Conservation (phyloP, 2,888 invertebrate species). For the Yponomeuta plumbellus region DNA sequence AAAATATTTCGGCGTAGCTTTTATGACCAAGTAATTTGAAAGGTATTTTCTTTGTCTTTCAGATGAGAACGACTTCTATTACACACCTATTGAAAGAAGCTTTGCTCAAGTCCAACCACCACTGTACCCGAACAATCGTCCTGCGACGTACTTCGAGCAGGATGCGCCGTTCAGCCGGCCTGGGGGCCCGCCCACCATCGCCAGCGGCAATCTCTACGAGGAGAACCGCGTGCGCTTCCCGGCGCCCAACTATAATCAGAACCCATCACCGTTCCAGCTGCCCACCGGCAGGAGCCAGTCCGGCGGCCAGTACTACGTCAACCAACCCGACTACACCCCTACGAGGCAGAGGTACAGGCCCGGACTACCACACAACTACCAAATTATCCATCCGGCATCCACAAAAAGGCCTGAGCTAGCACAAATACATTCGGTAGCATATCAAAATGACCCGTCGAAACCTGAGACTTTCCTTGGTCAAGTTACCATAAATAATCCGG, state of each 20-base stretch:
- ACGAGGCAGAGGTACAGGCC: slow-evolving; percentile 62
- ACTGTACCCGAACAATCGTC: slow-evolving; percentile 58
- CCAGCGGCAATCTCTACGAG: slow-evolving; percentile 47
- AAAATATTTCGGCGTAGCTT: not conserved
- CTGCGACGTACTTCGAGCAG: slow-evolving; percentile 55
- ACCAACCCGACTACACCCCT: slow-evolving; percentile 62
- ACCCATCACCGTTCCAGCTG: slow-evolving; percentile 68
- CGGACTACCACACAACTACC: slow-evolving; percentile 62
- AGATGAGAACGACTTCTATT: slow-evolving; percentile 69
- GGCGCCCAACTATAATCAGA: slow-evolving; percentile 68
- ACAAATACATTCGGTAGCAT: slow-evolving; percentile 74
- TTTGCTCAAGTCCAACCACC: slow-evolving; percentile 73
- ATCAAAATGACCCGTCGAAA: slow-evolving; percentile 77
- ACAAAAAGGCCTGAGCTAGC: slow-evolving; percentile 75
- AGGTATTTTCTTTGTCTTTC: slow-evolving; percentile 33
- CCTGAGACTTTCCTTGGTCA: slow-evolving; percentile 79
- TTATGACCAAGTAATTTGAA: not conserved
- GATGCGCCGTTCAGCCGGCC: slow-evolving; percentile 48
- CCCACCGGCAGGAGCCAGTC: slow-evolving; percentile 69
- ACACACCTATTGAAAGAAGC: slow-evolving; percentile 68
- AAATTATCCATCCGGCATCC: slow-evolving; percentile 64
- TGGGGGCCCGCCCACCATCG: slow-evolving; percentile 25
- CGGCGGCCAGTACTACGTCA: slow-evolving; percentile 61
- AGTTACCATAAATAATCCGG: slow-evolving; percentile 78
- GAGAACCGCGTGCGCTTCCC: slow-evolving; percentile 61